Evolutionary conservation across 2,113 vertebrate genomes (phyloP).

Genomic region (Cephalopterus ornatus): DNA sequence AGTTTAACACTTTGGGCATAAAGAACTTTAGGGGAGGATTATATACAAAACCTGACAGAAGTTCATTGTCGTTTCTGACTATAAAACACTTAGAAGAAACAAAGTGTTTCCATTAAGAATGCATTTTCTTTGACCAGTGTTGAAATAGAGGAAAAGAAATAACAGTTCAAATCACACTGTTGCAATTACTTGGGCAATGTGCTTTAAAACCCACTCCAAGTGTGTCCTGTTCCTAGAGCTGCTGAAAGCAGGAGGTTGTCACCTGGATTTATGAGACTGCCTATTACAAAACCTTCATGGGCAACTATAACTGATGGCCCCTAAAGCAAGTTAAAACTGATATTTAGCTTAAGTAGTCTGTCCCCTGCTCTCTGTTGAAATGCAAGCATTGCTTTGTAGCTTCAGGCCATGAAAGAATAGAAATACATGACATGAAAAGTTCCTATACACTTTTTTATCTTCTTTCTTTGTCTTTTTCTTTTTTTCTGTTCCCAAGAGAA

Average conservation of each 20-base stretch:
- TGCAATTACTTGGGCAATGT: neutral
- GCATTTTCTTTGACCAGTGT: neutral
- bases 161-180: neutral
- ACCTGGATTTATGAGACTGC: conserved; percentile 35
- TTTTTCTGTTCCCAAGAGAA: neutral
- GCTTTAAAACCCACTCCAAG: neutral
- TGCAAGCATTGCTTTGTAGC: conserved; percentile 24
- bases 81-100: neutral
- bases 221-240: neutral
- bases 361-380: conserved; percentile 11
- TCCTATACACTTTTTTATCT: neutral
- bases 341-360: conserved; percentile 47
- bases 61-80: neutral
- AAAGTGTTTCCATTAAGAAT: neutral
- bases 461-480: neutral
- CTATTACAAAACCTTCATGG: conserved; percentile 34
- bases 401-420: conserved; percentile 47
- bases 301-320: neutral
- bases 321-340: conserved; percentile 39
- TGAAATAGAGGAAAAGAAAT: neutral
- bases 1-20: neutral
- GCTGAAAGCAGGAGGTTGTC: neutral
- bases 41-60: neutral
- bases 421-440: conserved; percentile 49
- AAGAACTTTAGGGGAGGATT: neutral